Conservation (phyloP, 1,140 invertebrate genomes). For the Lineus longissimus region DNA sequence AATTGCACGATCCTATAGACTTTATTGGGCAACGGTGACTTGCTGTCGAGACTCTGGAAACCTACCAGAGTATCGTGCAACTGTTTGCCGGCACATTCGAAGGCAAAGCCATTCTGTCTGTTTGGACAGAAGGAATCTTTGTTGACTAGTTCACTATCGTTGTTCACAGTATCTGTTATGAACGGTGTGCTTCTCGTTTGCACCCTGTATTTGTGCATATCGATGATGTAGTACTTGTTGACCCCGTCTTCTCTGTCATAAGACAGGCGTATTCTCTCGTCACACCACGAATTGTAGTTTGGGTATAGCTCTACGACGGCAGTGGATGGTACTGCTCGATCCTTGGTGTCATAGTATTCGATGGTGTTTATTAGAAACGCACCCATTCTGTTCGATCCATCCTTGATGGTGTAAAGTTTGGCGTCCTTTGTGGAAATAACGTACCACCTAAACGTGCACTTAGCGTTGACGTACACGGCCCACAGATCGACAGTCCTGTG, state of each 20-base stretch:
- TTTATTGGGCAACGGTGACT: background rate
- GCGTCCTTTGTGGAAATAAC: background rate
- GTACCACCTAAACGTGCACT: background rate
- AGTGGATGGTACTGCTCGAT: background rate
- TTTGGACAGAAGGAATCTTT: background rate
- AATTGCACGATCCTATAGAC: background rate
- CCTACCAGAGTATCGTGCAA: background rate
- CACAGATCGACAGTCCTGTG: background rate
- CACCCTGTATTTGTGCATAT: background rate
- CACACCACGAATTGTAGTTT: background rate
- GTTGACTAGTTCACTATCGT: conserved; percentile 5
- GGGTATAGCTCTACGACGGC: background rate
- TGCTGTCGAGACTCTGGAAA: no score
- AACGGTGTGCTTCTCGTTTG: conserved; percentile 3
- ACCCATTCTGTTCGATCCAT: background rate
- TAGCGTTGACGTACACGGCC: background rate
- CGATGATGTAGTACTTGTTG: background rate
- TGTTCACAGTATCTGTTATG: background rate
- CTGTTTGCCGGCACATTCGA: background rate
- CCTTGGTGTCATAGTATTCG: background rate
- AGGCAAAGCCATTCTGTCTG: background rate
- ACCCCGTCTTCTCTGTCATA: background rate
- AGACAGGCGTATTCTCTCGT: background rate
- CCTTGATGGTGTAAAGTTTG: background rate
- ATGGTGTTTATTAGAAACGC: no score